Base-by-base conservation (phyloP, 1,140 invertebrate genomes). In the Sinonovacula constricta region DNA sequence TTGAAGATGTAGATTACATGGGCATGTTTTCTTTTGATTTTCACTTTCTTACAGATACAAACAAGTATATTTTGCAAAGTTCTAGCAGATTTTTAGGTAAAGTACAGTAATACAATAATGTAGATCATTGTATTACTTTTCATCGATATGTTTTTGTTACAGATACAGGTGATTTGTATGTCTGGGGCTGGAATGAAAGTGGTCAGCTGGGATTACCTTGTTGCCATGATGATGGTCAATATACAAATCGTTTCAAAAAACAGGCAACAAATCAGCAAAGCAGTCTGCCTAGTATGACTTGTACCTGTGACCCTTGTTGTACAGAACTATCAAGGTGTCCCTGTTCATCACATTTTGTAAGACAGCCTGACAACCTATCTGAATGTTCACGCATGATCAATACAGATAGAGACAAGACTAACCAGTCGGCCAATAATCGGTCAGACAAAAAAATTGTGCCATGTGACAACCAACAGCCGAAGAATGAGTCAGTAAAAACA, bases 161-260 rank as follows among this genome's bases (percentile, higher is more conserved):
- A 89, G 91, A 86, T 26, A 71, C 65, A 71, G 92, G 92, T 33
- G 93, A 93, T 80, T 87, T 97, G 12, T 97, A 94, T 87, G 93
- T 94, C 45, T 97, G 96, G 92, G 97, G 97, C 4, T 96, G 95
- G 95, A 98, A 97, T 91, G 93, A 94, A 83, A 95, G 94, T 88
- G 94, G 95, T 1, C 96, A 97, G 90, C 86, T 95, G 24, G 96
- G 95, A 22, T 88, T 93, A 26, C 91, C 93, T n/a, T n/a, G n/a
- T n/a, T n/a, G n/a, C n/a, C n/a, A 39, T 85, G 66, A 62, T 4
- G 18, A 15, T 31, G 33, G 53, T 14, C 4, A 56, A 0, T 60
- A 45, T 18, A 67, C 51, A 72, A 0, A 14, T 57, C 69, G 14
- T 24, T n/a, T n/a, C n/a, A n/a, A n/a, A n/a, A n/a, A 31, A 66